Base-by-base conservation (phyloP, 2,113 vertebrate species). In the Callionymus lyra region DNA sequence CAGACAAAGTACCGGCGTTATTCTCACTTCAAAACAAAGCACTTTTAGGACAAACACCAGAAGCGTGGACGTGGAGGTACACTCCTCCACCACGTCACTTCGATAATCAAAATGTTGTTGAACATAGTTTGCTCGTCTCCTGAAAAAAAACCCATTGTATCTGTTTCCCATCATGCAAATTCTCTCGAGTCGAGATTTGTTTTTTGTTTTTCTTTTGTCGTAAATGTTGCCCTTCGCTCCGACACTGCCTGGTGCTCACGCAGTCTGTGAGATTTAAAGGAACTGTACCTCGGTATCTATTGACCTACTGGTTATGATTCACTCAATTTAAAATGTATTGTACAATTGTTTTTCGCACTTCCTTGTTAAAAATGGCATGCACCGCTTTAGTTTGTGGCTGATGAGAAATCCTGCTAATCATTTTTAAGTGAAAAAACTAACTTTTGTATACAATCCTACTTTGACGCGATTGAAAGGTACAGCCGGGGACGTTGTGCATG, bases 221-320 rank as follows among this genome's bases (percentile, higher is more conserved):
- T 44, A 2, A 32, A 15, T 32, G 21, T 31, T 42, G 40, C 19
- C n/a, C n/a, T n/a, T 70, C 16, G 65, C 76, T 79, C 64, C 53
- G 47, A 79, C 72, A 78, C 81, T 82, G 81, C 79, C 82, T 78
- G 76, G 71, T 82, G 79, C 75, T n/a, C n/a, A n/a, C n/a, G n/a
- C n/a, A n/a, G n/a, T n/a, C n/a, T n/a, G n/a, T n/a, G 74, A n/a
- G n/a, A n/a, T n/a, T n/a, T n/a, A n/a, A n/a, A n/a, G n/a, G n/a
- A n/a, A n/a, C n/a, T n/a, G n/a, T n/a, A n/a, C n/a, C n/a, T n/a
- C 67, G 73, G 76, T 50, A 50, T 47, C 44, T 52, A 44, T 48
- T 41, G 48, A 58, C 50, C 67, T 32, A 37, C n/a, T n/a, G n/a
- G n/a, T n/a, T 39, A 60, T 38, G 47, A 76, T 67, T 78, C 67